phyloP scores from a whole-genome alignment of 2,113 vertebrate genomes.

The Cervus canadensis region DNA sequence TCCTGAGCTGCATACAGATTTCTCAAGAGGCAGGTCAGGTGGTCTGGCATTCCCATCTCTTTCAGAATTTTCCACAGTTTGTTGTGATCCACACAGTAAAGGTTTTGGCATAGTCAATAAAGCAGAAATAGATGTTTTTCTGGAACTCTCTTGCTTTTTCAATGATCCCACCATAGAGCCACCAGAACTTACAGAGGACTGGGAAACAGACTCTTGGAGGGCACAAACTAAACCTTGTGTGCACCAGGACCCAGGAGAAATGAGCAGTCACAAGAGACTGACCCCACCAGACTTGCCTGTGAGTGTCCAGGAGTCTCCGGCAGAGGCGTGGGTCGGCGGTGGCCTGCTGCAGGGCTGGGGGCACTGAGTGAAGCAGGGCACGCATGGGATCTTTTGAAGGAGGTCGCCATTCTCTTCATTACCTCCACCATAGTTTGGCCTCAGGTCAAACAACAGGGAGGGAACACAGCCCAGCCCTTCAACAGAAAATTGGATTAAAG shows the following conservation, averaged over 20 bases:
- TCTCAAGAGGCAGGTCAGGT: background rate
- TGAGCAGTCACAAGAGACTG: background rate
- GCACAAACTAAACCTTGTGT: background rate
- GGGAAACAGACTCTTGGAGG: background rate
- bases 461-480: background rate
- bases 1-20: background rate
- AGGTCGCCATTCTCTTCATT: background rate
- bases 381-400: background rate
- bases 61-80: background rate
- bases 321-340: fast-evolving
- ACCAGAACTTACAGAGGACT: background rate
- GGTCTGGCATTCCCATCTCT: background rate
- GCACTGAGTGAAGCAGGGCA: background rate
- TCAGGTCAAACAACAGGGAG: background rate
- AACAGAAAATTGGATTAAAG: background rate
- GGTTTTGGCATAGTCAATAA: background rate
- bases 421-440: background rate
- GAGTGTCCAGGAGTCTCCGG: background rate
- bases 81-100: background rate
- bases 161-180: background rate
- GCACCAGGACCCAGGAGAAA: background rate
- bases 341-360: background rate
- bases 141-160: background rate
- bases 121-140: background rate
- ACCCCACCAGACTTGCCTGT: background rate